These are phyloP conservation scores for Crenichthys baileyi DNA, from an alignment of 2,797 vertebrate species.

Conservation along the genomic window DNA sequence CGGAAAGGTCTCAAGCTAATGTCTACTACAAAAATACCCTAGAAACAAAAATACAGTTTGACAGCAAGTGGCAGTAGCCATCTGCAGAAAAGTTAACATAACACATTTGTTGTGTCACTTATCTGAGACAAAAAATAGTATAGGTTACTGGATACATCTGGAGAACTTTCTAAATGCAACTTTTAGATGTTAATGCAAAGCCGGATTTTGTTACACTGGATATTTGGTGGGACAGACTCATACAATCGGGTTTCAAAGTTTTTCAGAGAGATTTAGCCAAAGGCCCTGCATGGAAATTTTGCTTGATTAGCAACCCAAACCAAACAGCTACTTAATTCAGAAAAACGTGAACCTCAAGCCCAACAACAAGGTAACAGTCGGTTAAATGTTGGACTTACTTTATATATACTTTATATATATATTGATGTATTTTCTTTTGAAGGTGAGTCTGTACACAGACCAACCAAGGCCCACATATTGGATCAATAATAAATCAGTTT, in stretches of 20 bases:
- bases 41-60: not conserved
- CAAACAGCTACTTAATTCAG: not conserved
- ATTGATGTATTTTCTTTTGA: not conserved
- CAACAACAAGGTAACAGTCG: not conserved
- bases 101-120: too few species aligned
- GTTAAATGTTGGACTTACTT: not conserved
- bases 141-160: too few species aligned
- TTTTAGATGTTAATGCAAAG: not conserved
- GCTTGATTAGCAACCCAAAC: not conserved
- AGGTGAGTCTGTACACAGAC: not conserved
- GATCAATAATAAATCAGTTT: too few species aligned
- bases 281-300: not conserved
- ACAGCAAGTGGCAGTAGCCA: not conserved
- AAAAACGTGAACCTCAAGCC: not conserved
- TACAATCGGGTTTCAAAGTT: not conserved
- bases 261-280: not conserved
- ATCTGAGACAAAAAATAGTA: too few species aligned
- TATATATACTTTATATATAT: not conserved
- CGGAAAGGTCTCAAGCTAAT: not conserved
- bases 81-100: too few species aligned
- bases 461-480: not conserved
- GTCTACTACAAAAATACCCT: not conserved
- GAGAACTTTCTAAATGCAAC: not conserved
- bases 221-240: not conserved
- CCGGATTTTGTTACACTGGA: not conserved